These are phyloP conservation scores for Colistium nudipinnis DNA, from an alignment of 2,113 vertebrate species.

Conservation along the genomic window DNA sequence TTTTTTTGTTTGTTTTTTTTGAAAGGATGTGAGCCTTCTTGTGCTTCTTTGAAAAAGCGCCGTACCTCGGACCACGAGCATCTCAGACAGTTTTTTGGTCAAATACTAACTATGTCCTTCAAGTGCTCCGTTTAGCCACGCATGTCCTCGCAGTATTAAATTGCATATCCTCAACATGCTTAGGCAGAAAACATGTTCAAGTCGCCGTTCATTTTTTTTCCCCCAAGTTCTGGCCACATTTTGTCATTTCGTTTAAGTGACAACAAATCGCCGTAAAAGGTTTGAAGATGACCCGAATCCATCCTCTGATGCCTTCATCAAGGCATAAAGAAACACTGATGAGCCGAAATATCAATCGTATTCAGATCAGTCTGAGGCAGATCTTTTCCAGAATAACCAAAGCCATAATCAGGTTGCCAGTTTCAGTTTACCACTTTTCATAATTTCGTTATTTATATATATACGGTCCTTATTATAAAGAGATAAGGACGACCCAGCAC, in stretches of 20 bases:
- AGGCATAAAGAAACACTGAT: not conserved
- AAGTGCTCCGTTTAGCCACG: constrained; percentile 39
- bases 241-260: too few relatives aligned
- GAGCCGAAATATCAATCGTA: not conserved
- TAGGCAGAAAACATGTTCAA: constrained; percentile 5
- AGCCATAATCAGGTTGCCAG: constrained; percentile 47
- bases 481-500: not conserved
- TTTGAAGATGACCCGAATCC: too few relatives aligned
- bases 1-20: constrained; percentile 10
- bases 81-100: constrained; percentile 60
- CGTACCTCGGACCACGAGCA: constrained; percentile 44
- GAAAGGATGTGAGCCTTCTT: constrained; percentile 42
- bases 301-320: not conserved
- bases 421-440: too few relatives aligned
- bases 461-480: too few relatives aligned
- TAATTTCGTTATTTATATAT: too few relatives aligned
- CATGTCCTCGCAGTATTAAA: constrained; percentile 45
- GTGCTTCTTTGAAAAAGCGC: constrained; percentile 50
- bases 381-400: constrained; percentile 29
- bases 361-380: not conserved
- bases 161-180: constrained; percentile 29
- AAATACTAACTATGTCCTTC: constrained; percentile 59
- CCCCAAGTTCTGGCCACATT: not conserved
- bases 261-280: too few relatives aligned
- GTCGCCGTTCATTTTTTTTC: constrained; percentile 1